Base-by-base conservation (phyloP, 1,140 invertebrate genomes). In the Achroia grisella region DNA sequence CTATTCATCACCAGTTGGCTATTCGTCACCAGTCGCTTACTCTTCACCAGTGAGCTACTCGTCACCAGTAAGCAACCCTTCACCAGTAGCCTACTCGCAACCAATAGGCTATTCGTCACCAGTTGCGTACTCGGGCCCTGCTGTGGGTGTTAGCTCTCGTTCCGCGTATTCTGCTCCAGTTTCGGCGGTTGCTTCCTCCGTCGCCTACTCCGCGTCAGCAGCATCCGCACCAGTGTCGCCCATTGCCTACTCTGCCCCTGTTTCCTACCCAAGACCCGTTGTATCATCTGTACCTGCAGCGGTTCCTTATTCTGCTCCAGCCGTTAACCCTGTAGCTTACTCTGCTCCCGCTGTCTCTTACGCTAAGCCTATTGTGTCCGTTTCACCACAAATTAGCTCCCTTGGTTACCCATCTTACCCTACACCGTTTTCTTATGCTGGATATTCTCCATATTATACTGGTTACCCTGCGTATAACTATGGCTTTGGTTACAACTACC, bases 31-130 rank as follows among this genome's bases (percentile, higher is more conserved):
- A 10, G 35, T 37, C 12, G 15, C 31, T 10, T 37, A 37, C 35
- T 10, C 35, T 9, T 10, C 9, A 11, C 40, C 46, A 2, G 39
- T 35, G 9, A 31, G 17, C 14, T 17, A 28, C n/a, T 39, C 39
- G 10, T 23, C 17, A 6, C 39, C 47, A 10, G 31, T 40, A 4
- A 44, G 55, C 1, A 55, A 59, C 42, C 17, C 54, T 13, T 33
- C 48, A 5, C 43, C 43, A n/a, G 31, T 42, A 12, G 29, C 29
- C 9, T 35, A 37, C 35, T 13, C 35, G 3, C 13, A 29, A n/a
- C 28, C 39, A 32, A 11, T 30, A 2, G 17, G 17, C 6, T 3
- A 23, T 6, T 6, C 17, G 2, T 27, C 47, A 6, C 41, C 29
- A 10, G 17, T 11, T 9, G 33, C n/a, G 6, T 44, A 39, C 30